phyloP scores from a whole-genome alignment of 1,140 invertebrate genomes.

The Sitobion miscanthi region DNA sequence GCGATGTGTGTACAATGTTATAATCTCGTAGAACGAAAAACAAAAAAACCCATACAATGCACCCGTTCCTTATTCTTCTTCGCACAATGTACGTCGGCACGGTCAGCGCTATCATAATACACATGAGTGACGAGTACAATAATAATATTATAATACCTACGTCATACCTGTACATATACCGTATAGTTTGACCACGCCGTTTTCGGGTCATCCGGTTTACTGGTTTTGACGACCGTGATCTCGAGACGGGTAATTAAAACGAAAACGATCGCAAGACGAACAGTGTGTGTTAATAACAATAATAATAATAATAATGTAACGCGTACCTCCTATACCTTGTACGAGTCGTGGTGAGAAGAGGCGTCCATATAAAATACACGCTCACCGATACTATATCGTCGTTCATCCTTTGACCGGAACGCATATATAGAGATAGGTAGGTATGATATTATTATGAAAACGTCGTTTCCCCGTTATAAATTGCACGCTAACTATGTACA shows the following conservation, averaged over 20 bases:
- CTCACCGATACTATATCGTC: not conserved
- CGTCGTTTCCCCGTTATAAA: slow-evolving; percentile 23
- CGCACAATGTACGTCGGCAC: not conserved
- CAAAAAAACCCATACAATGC: not conserved
- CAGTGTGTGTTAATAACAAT: not conserved
- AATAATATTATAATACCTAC: not conserved
- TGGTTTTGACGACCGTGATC: slow-evolving; percentile 26
- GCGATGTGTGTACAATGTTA: not conserved
- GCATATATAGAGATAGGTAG: not conserved
- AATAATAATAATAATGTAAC: not conserved
- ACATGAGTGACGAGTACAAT: not conserved
- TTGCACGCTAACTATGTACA: not conserved
- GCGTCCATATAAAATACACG: not conserved
- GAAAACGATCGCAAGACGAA: not conserved
- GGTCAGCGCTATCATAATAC: not conserved
- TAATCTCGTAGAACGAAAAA: not conserved
- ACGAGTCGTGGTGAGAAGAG: not conserved
- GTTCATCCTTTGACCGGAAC: slow-evolving; percentile 10
- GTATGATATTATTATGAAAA: not conserved
- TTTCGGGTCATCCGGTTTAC: slow-evolving; percentile 49
- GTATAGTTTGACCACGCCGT: not conserved
- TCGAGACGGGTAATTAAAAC: slow-evolving; percentile 25
- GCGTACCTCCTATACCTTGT: not conserved
- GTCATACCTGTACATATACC: not conserved
- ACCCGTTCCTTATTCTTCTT: not conserved